Evolutionary conservation across 2,888 invertebrate genomes (phyloP), one percentile per base, ranked within the genome.

Genomic region (Ormia ochracea): DNA sequence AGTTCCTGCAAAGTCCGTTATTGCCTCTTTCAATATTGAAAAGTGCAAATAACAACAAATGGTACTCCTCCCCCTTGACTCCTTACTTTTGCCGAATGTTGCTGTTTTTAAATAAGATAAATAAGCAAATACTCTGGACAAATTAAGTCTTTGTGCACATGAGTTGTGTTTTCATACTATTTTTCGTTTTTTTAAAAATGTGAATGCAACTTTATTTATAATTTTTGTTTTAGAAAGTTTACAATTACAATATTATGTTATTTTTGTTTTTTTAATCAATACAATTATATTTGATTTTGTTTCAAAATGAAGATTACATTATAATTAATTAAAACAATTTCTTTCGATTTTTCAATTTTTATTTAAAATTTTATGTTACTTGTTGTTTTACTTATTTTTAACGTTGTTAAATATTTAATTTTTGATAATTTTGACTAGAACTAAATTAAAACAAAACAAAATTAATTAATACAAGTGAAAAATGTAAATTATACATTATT

Each of bases 141-240:
- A n/a, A n/a, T n/a, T n/a, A n/a, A n/a, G n/a, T n/a, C n/a, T n/a
- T n/a, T n/a, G n/a, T n/a, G n/a, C n/a, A n/a, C n/a, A n/a, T n/a
- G n/a, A n/a, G n/a, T n/a, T n/a, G n/a, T n/a, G n/a, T n/a, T n/a
- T n/a, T n/a, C n/a, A n/a, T n/a, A n/a, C n/a, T n/a, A n/a, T n/a
- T 10, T 36, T 17, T 28, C 38, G 21, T 17, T 80, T 73, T 69
- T 85, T 87, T 86, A 87, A 87, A 87, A 88, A 85, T 85, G 85
- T 88, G 87, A 87, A 87, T 88, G 84, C 87, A 87, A 87, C 86
- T 88, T 88, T 87, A 88, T 87, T 87, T 85, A 86, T 86, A 76
- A 80, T 80, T 73, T 78, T 68, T 76, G 78, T 69, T 70, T 84
- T 85, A 86, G 85, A 83, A 81, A 81, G 83, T 84, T 81, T 76